Base-by-base conservation (phyloP, 2,113 vertebrate genomes). In the Poeciliopsis turrubarensis region DNA sequence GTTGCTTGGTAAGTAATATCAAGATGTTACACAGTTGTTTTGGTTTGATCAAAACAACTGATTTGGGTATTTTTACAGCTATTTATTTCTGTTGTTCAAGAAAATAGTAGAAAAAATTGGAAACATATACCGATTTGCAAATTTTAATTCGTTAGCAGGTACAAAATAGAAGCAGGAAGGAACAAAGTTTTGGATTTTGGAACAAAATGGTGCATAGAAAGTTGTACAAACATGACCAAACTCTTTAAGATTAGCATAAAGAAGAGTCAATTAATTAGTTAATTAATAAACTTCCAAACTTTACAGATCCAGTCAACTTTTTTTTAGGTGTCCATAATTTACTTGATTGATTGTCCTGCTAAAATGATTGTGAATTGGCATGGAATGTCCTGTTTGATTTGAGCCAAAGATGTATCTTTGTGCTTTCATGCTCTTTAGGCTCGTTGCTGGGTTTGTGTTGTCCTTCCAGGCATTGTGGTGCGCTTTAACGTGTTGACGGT, bases 401-500 rank as follows among this genome's bases (percentile, higher is more conserved):
- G 34, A 65, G 60, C 78, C 62, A 77, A 68, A 72, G 29, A 74
- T n/a, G 65, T 14, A 17, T 79, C 77, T 85, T 68, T 78, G 34
- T 84, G 74, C 62, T 79, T 70, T 84, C 57, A 47, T 84, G 86
- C 80, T 89, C 39, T 82, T 37, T 78, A 83, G 79, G 77, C 81
- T 84, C 19, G 32, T 80, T 85, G 83, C 78, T 70, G 82, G 82
- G 82, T 87, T 90, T 81, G 84, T 80, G 83, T 92, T 89, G 87
- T 90, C 91, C 91, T 87, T 89, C 90, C 90, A 90, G 85, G 83
- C 89, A 92, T 81, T 86, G 86, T 93, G 89, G 88, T 94, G 92
- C 89, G 92, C 92, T 94, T 87, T 85, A 86, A 91, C 89, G 93
- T 94, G 94, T 93, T 95, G 93, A 94, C 85, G 71, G 89, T 95